Base-by-base conservation (phyloP, 2,888 invertebrate genomes). In the Drosophila siamana region DNA sequence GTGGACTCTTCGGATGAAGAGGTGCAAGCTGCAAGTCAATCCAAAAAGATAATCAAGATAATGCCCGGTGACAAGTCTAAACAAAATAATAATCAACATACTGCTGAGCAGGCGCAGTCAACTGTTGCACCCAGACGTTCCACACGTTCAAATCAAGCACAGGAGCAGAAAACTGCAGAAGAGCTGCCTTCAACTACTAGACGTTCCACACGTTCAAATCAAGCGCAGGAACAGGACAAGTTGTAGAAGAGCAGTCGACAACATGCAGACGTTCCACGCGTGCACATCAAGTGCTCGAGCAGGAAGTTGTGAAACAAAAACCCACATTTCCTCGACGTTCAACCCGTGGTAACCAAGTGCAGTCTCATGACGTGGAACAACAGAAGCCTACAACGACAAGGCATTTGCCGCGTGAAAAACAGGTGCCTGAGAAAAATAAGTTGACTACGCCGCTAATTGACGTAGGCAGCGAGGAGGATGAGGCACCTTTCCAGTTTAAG, bases 401-500 rank as follows among this genome's bases (percentile, higher is more conserved):
- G 8, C 46, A 28, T 8, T 55, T 46, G 0, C 22, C 22, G 9
- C 61, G 54, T 2, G 40, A 30, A 9, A 62, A 47, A 30, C 26
- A 22, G 2, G 0, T 7, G 6, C 26, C 43, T 9, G 38, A 41
- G 13, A 64, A 44, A 19, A 19, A n/a, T 1, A 36, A 36, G 11
- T 24, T 48, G 11, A 11, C 30, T 1, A 43, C n/a, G 5, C 46
- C 60, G 4, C 40, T 40, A 2, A 54, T 43, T 5, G 63, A 59
- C 54, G 48, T 56, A 8, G 56, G 61, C 1, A 66, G 52, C n/a
- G 60, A 61, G 0, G 64, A 70, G 3, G 71, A 73, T 8, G 51
- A 40, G 4, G 51, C 0, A 2, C 60, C 80, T 0, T 86, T 88
- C 26, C 71, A 76, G 36, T 83, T 82, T 38, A 72, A 69, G 16